phyloP scores from a whole-genome alignment of 2,888 invertebrate genomes.

The Listrodromus nycthemerus region DNA sequence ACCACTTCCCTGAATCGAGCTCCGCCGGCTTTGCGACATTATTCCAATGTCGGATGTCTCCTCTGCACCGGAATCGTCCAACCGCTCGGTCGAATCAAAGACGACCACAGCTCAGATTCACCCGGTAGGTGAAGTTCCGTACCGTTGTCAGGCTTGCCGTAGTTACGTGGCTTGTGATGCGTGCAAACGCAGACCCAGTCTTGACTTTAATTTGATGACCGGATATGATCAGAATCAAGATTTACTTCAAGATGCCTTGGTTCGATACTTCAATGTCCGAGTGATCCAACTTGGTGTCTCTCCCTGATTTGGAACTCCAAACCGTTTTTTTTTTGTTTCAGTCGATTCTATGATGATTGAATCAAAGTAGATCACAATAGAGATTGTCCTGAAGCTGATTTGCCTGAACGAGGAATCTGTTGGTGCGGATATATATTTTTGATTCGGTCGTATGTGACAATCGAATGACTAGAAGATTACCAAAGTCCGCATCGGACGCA shows the following conservation, averaged over 20 bases:
- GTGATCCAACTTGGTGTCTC: not conserved
- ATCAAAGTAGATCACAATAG: not conserved
- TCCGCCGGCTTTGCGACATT: conserved; percentile 76
- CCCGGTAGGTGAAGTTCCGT: not conserved
- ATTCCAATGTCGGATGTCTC: conserved; percentile 21
- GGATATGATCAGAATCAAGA: not conserved
- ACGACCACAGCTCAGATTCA: not conserved
- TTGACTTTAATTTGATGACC: not conserved
- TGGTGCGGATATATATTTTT: not conserved
- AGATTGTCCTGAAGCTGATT: not conserved
- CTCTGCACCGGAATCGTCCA: not conserved
- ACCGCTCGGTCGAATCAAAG: not conserved
- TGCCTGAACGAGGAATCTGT: not conserved
- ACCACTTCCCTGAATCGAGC: conserved; percentile 74
- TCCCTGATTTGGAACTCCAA: not conserved
- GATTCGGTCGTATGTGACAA: not conserved
- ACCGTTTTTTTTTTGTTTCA: not conserved
- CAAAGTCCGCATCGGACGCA: not conserved
- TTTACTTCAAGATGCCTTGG: not conserved
- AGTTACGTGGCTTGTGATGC: not conserved
- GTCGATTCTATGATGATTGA: not conserved
- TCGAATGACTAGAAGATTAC: not conserved
- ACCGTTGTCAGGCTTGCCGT: not conserved
- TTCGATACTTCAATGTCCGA: not conserved
- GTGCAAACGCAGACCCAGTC: not conserved